Evolutionary conservation across 2,113 vertebrate genomes (phyloP).

Genomic region (Otis tarda): DNA sequence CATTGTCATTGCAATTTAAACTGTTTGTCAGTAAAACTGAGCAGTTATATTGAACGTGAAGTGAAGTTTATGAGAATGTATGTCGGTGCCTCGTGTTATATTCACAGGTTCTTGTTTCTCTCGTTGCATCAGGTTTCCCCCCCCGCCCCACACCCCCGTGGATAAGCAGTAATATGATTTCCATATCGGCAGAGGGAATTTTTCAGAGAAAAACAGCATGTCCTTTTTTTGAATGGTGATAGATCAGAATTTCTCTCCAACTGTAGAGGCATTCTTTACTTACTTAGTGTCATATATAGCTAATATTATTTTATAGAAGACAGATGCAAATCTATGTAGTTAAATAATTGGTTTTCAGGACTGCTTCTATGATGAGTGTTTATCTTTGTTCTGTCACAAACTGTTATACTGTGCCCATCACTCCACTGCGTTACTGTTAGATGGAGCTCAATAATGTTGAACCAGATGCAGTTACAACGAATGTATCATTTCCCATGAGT

Average conservation of each 20-base stretch:
- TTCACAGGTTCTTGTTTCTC: background rate
- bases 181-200: background rate
- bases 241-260: background rate
- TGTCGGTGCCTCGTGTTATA: background rate
- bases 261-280: background rate
- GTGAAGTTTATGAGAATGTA: background rate
- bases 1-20: background rate
- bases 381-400: conserved; percentile 13
- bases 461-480: background rate
- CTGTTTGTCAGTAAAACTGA: background rate
- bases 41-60: background rate
- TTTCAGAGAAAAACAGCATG: background rate
- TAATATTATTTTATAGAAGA: background rate
- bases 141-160: accelerated
- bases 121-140: background rate
- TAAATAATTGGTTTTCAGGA: background rate
- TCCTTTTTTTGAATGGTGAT: background rate
- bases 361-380: background rate
- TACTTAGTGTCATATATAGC: background rate
- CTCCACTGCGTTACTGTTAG: background rate
- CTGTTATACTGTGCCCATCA: background rate
- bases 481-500: background rate
- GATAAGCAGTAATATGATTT: background rate
- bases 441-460: background rate
- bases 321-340: background rate